Base-by-base conservation (phyloP, 2,888 invertebrate genomes). In the Yponomeuta evonymella region DNA sequence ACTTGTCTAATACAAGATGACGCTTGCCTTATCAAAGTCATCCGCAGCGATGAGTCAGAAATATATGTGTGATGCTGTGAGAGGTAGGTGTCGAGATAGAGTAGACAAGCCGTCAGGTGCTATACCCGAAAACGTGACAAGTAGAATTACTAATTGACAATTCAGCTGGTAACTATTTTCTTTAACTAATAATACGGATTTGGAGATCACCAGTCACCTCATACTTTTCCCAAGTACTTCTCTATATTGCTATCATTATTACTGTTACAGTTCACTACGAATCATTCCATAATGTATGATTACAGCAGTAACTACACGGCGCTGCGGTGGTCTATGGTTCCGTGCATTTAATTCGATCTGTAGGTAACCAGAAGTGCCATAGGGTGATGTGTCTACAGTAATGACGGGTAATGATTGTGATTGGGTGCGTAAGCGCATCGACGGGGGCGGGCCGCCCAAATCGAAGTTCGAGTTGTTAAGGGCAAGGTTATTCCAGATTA, bases 211-310 rank as follows among this genome's bases (percentile, higher is more conserved):
- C 51, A 58, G 51, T 15, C 43, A 43, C 43, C 43, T 0, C 51
- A 58, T 3, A 58, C 51, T 58, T 58, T 58, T 3, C 15, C 15
- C 15, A 58, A 15, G 51, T 58, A 58, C 51, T 58, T 58, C 6
- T 15, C 15, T 15, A 12, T 15, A 15, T 65, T 65, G 33, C 65
- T 65, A 65, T 65, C 65, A 33, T 65, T 58, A 58, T 58, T 33
- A 65, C 33, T 30, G 65, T 65, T 30, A 65, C 65, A 65, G 29
- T 65, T 65, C 65, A 58, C 51, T 58, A 58, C 10, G 51, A 51
- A 51, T 51, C 51, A 8, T 12, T 51, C 51, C 15, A 15, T 58
- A 58, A 58, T 58, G 51, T 58, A 58, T 58, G 51, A 58, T 58
- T 58, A 58, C 15, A 15, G 51, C 15, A 15, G 51, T 58, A 58